Evolutionary conservation across 2,888 invertebrate species (phyloP), one percentile per base, ranked within the genome.

Genomic region (Lepidocyrtoides sp.): DNA sequence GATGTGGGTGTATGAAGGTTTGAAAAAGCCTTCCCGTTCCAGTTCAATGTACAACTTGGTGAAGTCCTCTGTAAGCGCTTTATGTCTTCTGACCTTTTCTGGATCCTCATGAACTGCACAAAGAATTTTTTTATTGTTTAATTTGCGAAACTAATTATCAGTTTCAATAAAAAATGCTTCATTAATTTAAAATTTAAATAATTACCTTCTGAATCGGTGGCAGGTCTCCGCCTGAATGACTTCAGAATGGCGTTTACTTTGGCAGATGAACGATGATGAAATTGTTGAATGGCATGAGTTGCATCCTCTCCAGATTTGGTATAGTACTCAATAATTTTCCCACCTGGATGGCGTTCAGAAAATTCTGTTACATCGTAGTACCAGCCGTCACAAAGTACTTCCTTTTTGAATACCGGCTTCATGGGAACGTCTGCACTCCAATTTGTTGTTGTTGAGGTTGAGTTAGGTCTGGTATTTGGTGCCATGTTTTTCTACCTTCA

Each of bases 11-110:
- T n/a, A 69, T 23, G 91, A 88, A 29, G 94, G 93, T 14, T 91
- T 92, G 60, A 94, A 94, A 1, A 69, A 84, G 23, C 94, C 94
- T 89, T 94, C 93, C 12, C 84, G 77, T 63, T 92, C 87, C 20
- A 94, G 84, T 7, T 93, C 93, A 20, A 87, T 48, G 66, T 92
- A 83, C 8, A 94, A 89, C 87, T 93, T 91, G 23, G 92, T 88
- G 60, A 94, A 94, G 69, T 94, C 94, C 17, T 72, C 87, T 2
- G 93, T 93, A 26, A 94, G 57, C 0, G 93, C 93, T 48, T 93
- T 83, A 84, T 94, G 93, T 14, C 89, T 82, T 14, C 83, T n/a
- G 7, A 82, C 20, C 44, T 75, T 60, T 72, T 83, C 57, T 17
- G 89, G 82, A 32, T 89, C 89, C 2, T 75, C 60, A 44, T 83